Percentiles rank a stretch among this genome's conserved stretches.
Conservation (phyloP, 2,888 invertebrate genomes). For the Eugnorisma glareosa region DNA sequence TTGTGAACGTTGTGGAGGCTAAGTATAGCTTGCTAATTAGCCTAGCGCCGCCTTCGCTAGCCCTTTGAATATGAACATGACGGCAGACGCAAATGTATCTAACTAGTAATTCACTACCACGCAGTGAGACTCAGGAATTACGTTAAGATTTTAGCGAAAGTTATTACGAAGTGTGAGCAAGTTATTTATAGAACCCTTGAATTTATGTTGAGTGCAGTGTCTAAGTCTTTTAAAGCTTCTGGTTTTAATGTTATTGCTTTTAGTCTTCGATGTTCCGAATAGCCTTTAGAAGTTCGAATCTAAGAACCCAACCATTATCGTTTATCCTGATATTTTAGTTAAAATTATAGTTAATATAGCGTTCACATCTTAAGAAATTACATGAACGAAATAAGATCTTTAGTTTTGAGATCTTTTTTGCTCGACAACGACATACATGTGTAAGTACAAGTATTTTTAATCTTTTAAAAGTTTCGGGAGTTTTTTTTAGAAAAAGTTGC, state of each 20-base stretch:
- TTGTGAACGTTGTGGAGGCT: neutral
- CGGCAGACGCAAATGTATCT: neutral
- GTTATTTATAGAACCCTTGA: neutral
- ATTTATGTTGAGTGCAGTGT: neutral
- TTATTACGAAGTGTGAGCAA: neutral
- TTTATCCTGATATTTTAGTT: neutral
- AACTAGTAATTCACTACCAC: neutral
- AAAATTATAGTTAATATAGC: neutral
- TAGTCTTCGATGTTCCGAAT: neutral
- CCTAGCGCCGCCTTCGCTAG: neutral
- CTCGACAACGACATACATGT: neutral
- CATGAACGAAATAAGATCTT: neutral
- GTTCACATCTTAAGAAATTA: neutral
- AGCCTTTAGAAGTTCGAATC: neutral
- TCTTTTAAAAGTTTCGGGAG: neutral
- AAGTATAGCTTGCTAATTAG: neutral
- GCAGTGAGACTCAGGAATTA: neutral
- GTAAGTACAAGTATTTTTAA: neutral
- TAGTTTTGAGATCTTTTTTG: neutral
- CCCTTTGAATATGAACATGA: neutral
- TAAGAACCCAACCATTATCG: neutral
- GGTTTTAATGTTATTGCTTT: neutral
- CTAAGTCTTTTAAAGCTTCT: neutral
- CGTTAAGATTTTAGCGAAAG: too few species aligned
- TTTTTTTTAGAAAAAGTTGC: neutral